phyloP scores from a whole-genome alignment of 2,888 invertebrate species.

The Salpingus planirostris region DNA sequence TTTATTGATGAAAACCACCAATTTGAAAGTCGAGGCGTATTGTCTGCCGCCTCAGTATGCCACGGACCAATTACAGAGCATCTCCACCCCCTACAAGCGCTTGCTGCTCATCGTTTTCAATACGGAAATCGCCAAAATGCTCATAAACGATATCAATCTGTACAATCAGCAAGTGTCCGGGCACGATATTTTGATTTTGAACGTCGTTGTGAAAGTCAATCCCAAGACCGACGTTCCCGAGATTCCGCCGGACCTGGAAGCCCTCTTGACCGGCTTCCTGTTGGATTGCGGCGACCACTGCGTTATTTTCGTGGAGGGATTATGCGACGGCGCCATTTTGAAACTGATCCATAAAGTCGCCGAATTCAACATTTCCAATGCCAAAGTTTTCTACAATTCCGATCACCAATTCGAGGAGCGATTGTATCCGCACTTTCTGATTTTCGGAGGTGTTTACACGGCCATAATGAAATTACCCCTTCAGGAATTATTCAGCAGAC shows the following conservation, averaged over 20 bases:
- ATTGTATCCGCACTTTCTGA: constrained; percentile 25
- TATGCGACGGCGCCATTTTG: constrained; percentile 23
- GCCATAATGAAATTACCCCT: constrained; percentile 27
- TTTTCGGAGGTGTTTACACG: constrained; percentile 22
- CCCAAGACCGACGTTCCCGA: too few relatives aligned
- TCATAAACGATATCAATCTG: constrained; percentile 13
- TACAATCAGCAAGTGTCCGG: too few relatives aligned
- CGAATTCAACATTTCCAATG: constrained; percentile 8
- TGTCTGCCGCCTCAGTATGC: constrained; percentile 24
- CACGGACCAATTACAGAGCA: constrained; percentile 16
- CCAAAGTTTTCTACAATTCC: constrained; percentile 30
- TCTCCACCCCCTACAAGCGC: constrained; percentile 20
- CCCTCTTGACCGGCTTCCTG: constrained; percentile 27
- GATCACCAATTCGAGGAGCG: constrained; percentile 29
- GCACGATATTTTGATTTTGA: neutral
- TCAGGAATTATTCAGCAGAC: constrained; percentile 24
- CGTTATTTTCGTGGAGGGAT: constrained; percentile 25
- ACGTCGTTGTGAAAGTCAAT: too few relatives aligned
- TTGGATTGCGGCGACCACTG: constrained; percentile 24
- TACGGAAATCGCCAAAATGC: constrained; percentile 9
- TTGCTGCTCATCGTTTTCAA: constrained; percentile 20
- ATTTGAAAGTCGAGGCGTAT: constrained; percentile 22
- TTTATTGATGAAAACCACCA: constrained; percentile 13
- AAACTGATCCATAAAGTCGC: constrained; percentile 21
- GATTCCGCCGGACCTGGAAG: too few relatives aligned